Conservation (phyloP, 2,888 invertebrate genomes). For the Neria commutata region DNA sequence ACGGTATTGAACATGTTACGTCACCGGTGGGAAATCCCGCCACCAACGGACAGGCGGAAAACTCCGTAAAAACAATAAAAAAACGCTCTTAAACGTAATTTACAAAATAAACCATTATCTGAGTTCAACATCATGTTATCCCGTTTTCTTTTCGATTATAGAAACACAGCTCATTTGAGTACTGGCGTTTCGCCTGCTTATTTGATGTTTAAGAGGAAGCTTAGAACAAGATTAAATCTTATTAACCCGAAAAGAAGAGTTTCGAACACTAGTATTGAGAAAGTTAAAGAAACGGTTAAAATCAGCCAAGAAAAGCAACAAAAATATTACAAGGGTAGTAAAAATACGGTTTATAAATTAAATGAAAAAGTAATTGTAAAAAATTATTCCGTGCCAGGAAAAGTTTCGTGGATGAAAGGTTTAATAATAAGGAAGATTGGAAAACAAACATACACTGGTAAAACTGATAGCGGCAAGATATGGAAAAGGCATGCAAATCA, state of each 20-base stretch:
- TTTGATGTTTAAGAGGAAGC: slow-evolving; percentile 7
- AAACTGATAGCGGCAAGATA: not conserved
- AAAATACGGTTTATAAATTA: slow-evolving; percentile 11
- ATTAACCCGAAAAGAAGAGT: slow-evolving; percentile 7
- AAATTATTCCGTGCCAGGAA: slow-evolving; percentile 20
- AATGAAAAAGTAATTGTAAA: slow-evolving; percentile 22
- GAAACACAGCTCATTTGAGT: not conserved
- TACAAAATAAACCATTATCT: not conserved
- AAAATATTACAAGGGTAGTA: slow-evolving; percentile 11
- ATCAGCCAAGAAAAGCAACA: slow-evolving; percentile 9
- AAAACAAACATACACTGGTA: slow-evolving; percentile 6
- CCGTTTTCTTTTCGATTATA: not conserved
- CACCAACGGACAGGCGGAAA: not conserved
- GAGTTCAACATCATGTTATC: not conserved
- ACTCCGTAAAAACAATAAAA: not conserved
- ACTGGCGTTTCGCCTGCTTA: not conserved
- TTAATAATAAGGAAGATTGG: slow-evolving; percentile 12
- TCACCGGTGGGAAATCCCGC: not conserved
- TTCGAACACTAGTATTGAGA: not conserved
- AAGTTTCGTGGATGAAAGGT: slow-evolving; percentile 16
- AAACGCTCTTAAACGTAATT: not conserved
- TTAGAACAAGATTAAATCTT: slow-evolving; percentile 9
- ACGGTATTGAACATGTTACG: slow-evolving; percentile 13
- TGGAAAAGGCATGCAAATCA: slow-evolving; percentile 15
- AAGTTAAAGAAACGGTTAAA: slow-evolving; percentile 4